phyloP scores from a whole-genome alignment of 2,113 vertebrate species.

The Cyanoderma ruficeps region DNA sequence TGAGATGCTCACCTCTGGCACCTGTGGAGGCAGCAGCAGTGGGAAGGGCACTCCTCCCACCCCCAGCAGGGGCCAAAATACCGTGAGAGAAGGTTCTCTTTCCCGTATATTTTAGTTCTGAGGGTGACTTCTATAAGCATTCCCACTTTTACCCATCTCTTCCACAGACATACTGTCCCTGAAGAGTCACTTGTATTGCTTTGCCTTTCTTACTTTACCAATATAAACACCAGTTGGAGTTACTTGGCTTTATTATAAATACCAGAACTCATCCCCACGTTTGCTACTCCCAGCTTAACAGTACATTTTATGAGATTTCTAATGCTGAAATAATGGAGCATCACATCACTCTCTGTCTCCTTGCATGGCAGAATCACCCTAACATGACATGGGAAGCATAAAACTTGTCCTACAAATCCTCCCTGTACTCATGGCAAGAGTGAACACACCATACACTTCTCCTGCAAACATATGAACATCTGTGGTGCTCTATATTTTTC shows the following conservation, averaged over 20 bases:
- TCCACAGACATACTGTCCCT: background rate
- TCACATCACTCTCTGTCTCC: background rate
- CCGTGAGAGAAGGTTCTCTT: background rate
- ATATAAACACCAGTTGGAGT: background rate
- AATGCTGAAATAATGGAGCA: slow-evolving; percentile 4
- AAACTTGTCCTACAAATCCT: background rate
- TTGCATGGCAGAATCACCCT: background rate
- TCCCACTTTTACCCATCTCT: background rate
- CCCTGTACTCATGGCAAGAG: background rate
- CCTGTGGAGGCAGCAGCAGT: background rate
- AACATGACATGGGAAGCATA: background rate
- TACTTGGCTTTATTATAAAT: background rate
- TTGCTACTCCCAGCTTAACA: slow-evolving; percentile 19
- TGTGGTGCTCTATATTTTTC: background rate
- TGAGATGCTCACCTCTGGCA: background rate
- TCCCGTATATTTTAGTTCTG: background rate
- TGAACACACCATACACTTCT: background rate
- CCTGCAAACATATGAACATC: background rate
- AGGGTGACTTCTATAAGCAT: background rate
- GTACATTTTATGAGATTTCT: background rate
- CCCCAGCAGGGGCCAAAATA: background rate
- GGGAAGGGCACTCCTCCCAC: background rate
- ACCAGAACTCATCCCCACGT: background rate
- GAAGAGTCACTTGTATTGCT: background rate
- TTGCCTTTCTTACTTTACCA: background rate